Evolutionary conservation across 2,113 vertebrate species (phyloP).

Genomic region (Myrmophylax atrothorax): DNA sequence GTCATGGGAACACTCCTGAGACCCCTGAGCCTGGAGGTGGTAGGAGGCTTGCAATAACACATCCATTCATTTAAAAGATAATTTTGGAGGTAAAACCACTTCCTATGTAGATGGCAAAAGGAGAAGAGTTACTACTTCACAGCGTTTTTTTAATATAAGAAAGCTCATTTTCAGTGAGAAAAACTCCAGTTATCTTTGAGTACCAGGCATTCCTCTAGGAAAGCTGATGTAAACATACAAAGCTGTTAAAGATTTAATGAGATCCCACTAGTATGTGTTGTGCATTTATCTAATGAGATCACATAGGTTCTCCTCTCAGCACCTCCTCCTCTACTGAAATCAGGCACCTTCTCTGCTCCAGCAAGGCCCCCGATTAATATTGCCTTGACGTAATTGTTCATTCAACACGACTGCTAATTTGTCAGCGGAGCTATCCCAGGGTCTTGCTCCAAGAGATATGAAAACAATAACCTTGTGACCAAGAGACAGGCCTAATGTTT

Average conservation of each 20-base stretch:
- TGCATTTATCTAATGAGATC: constrained; percentile 58
- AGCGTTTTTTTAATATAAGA: not conserved
- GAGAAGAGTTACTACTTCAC: not conserved
- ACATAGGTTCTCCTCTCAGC: constrained; percentile 38
- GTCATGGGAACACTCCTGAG: not conserved
- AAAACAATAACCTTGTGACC: constrained; percentile 70
- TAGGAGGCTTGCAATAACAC: constrained; percentile 50
- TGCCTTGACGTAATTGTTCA: constrained; percentile 58
- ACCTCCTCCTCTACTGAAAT: constrained; percentile 51
- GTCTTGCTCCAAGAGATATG: constrained; percentile 64
- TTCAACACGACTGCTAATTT: constrained; percentile 63
- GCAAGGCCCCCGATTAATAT: constrained; percentile 46
- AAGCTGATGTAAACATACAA: constrained; percentile 43
- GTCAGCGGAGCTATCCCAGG: constrained; percentile 50
- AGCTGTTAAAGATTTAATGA: constrained; percentile 47
- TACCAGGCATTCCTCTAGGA: constrained; percentile 4
- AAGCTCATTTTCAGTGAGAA: not conserved
- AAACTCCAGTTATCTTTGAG: not conserved
- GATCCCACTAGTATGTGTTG: constrained; percentile 7
- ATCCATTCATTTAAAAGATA: not conserved
- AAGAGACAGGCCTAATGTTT: constrained; percentile 50
- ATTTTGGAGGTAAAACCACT: constrained; percentile 28
- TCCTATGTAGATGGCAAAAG: not conserved
- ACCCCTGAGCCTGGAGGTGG: not conserved
- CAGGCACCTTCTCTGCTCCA: not conserved